A percentile compares a stretch with the other conserved stretches of the same genome.
Evolutionary conservation across 2,888 invertebrate genomes (phyloP).

Genomic region (Parascotia fuliginaria): DNA sequence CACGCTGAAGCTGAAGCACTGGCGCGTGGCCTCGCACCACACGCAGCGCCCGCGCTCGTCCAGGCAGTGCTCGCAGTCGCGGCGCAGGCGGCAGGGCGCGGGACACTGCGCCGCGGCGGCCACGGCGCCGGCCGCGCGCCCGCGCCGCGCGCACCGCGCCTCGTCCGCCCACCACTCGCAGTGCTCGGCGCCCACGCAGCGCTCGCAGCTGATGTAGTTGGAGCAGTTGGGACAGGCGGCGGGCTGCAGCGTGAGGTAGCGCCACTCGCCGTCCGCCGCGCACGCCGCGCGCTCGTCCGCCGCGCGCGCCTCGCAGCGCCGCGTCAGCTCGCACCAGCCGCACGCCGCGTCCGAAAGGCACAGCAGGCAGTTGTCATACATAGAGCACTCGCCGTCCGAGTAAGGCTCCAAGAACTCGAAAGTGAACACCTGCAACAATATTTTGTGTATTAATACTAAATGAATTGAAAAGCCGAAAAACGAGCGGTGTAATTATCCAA

Average conservation of each 20-base stretch:
- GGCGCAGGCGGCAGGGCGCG: conserved; percentile 91
- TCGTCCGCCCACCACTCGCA: conserved; percentile 98
- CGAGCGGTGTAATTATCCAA: too few relatives aligned
- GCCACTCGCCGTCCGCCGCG: conserved; percentile 87
- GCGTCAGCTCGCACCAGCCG: conserved; percentile 95
- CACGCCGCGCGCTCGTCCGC: conserved; percentile 89
- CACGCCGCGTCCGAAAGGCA: conserved; percentile 95
- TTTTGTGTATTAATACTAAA: neutral
- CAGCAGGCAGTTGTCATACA: conserved; percentile 93
- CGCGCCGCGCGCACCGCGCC: conserved; percentile 93
- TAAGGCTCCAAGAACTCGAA: conserved; percentile 96
- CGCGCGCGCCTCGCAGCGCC: conserved; percentile 88
- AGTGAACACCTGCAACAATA: conserved; percentile 88
- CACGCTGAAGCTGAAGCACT: conserved; percentile 98
- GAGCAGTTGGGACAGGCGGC: conserved; percentile 95
- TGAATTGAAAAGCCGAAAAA: too few relatives aligned
- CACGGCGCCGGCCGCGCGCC: conserved; percentile 90
- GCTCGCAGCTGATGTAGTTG: conserved; percentile 94
- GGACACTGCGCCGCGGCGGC: conserved; percentile 89
- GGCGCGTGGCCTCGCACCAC: conserved; percentile 97
- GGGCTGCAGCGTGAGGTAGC: conserved; percentile 93
- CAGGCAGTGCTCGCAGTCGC: conserved; percentile 92
- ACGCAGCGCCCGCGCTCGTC: conserved; percentile 95
- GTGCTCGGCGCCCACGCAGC: conserved; percentile 90
- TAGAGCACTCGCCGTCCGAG: conserved; percentile 91